Conservation (phyloP, 1,140 invertebrate genomes). For the Brachystomella parvula region DNA sequence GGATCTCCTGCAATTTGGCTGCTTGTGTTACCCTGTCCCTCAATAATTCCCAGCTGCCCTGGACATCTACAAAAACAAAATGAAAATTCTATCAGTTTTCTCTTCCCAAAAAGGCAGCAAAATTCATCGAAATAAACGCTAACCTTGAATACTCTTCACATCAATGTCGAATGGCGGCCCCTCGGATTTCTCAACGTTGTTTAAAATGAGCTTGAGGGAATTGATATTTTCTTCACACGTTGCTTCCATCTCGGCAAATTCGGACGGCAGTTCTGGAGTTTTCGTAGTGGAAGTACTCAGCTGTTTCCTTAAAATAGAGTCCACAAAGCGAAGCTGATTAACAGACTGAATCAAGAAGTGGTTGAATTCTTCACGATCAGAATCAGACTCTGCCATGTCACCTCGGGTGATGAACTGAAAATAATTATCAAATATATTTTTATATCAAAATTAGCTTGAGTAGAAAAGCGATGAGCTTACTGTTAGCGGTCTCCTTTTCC, state of each 20-base stretch:
- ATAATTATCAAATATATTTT: neutral
- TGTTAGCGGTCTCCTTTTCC: slow-evolving; percentile 31
- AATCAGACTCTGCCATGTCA: slow-evolving; percentile 52
- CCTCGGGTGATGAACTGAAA: slow-evolving; percentile 25
- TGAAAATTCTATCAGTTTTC: neutral
- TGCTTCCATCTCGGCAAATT: slow-evolving; percentile 55
- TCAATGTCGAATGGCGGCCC: slow-evolving; percentile 33
- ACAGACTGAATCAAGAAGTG: slow-evolving; percentile 51
- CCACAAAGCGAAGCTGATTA: slow-evolving; percentile 49
- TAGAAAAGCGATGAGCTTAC: slow-evolving; percentile 11
- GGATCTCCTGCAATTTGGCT: slow-evolving; percentile 32
- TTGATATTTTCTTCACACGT: slow-evolving; percentile 65
- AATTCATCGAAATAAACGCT: neutral
- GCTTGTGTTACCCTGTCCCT: slow-evolving; percentile 32
- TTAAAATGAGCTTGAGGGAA: slow-evolving; percentile 54
- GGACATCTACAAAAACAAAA: slow-evolving; percentile 21
- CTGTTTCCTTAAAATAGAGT: slow-evolving; percentile 49
- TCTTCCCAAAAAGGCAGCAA: neutral
- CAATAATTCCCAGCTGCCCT: slow-evolving; percentile 32
- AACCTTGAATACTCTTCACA: slow-evolving; percentile 33
- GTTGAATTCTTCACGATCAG: slow-evolving; percentile 56
- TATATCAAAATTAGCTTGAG: neutral
- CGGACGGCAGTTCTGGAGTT: slow-evolving; percentile 19
- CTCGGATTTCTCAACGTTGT: slow-evolving; percentile 37
- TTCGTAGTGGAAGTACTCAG: slow-evolving; percentile 43